Evolutionary conservation across 2,888 invertebrate species (phyloP).

Genomic region (Tenthredo distinguenda): DNA sequence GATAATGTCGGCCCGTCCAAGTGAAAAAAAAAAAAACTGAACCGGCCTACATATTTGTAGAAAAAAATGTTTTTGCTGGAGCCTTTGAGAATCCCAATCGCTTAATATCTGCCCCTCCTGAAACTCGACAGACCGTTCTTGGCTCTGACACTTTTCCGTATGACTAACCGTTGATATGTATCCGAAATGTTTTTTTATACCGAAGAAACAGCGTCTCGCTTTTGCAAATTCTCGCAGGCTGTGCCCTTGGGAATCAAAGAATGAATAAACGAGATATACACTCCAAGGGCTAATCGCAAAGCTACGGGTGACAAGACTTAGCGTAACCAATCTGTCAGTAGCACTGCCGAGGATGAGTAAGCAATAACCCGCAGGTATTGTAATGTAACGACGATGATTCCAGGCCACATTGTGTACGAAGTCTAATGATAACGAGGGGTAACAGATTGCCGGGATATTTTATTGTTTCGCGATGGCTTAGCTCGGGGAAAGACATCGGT

Average conservation of each 20-base stretch:
- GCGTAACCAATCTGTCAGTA: conserved; percentile 12
- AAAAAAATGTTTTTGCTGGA: background rate
- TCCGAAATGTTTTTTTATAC: background rate
- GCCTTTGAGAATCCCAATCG: background rate
- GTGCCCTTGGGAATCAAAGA: background rate
- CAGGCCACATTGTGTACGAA: conserved; percentile 1
- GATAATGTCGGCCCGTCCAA: background rate
- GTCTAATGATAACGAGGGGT: conserved; percentile 17
- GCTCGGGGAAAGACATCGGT: background rate
- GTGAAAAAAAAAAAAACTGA: background rate
- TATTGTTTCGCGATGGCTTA: background rate
- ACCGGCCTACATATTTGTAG: background rate
- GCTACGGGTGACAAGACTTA: background rate
- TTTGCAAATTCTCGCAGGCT: background rate
- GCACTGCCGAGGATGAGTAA: background rate
- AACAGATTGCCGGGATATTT: conserved; percentile 1
- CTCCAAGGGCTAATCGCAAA: background rate
- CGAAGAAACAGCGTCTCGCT: background rate
- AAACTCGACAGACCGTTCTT: background rate
- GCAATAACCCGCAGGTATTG: conserved; percentile 30
- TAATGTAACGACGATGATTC: conserved; percentile 20
- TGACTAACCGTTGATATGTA: background rate
- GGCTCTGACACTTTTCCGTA: background rate
- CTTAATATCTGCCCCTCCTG: background rate
- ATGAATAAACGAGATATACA: background rate